Percentiles rank a stretch among this genome's conserved stretches.
These are phyloP conservation scores for Tetragonula carbonaria DNA, from an alignment of 2,888 invertebrate species.

Conservation along the genomic window DNA sequence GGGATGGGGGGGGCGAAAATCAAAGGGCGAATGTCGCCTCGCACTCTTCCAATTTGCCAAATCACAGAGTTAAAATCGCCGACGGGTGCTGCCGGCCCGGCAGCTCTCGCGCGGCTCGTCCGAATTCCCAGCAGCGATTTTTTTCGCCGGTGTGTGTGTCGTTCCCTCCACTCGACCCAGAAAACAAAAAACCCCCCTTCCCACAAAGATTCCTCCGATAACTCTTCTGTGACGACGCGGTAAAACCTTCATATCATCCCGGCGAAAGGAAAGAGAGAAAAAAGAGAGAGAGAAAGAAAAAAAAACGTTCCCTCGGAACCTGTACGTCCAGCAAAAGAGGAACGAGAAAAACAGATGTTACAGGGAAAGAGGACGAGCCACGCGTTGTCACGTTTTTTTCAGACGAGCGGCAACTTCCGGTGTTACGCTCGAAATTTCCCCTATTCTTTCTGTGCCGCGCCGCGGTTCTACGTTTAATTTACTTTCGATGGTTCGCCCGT, in stretches of 20 bases:
- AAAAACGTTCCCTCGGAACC: not conserved
- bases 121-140: constrained; percentile 20
- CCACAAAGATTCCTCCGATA: constrained; percentile 42
- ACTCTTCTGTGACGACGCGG: constrained; percentile 26
- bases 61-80: constrained; percentile 28
- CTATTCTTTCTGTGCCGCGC: not conserved
- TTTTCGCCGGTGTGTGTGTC: not conserved
- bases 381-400: not conserved
- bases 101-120: not conserved
- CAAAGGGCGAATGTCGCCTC: constrained; percentile 22
- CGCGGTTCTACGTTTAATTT: not conserved
- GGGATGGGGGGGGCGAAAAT: not conserved
- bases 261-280: too few relatives aligned
- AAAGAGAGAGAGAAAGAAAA: not conserved
- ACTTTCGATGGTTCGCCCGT: not conserved
- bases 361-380: not conserved
- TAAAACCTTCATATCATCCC: constrained; percentile 15
- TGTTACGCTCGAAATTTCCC: not conserved
- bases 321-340: not conserved
- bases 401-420: not conserved
- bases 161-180: constrained; percentile 17
- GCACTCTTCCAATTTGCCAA: constrained; percentile 49
- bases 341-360: not conserved
- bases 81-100: not conserved
- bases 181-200: constrained; percentile 25